Base-by-base conservation (phyloP, 2,113 vertebrate genomes). In the Vulpes lagopus region DNA sequence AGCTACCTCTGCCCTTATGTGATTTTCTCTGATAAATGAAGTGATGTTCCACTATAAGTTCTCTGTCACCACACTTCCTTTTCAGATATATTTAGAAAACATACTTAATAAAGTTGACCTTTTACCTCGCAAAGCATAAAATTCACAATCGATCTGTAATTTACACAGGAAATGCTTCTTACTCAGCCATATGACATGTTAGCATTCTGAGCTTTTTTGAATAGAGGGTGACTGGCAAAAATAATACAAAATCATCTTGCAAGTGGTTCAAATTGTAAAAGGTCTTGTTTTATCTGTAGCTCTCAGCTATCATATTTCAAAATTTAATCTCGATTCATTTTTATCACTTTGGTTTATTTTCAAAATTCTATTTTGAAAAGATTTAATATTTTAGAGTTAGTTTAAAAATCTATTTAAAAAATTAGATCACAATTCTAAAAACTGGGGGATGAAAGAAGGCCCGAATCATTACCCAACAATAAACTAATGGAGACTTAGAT, bases 81-180 rank as follows among this genome's bases (percentile, higher is more conserved):
- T 89, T 17, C 27, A 51, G 32, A 80, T 94, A 79, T 91, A 95
- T 95, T 97, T 96, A 96, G 92, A 95, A 97, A 96, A 38, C 30
- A 81, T 49, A 43, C 35, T 65, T 96, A 89, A 71, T 76, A 83
- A 91, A 96, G 49, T 55, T 85, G 85, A 91, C 73, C 73, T 96
- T 97, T 96, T 89, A 89, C 27, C 19, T 60, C 92, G 20, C 53
- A 80, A 91, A 93, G 78, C 32, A 80, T 67, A 89, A 83, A 93
- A 93, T 93, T 91, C 60, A 95, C 57, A 53, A 79, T 32, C 83
- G 86, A 96, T 95, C 43, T 30, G 16, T 32, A 96, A 80, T 92
- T 69, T 69, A 69, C 30, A 94, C 16, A 88, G 59, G 90, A 92
- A 95, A 84, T 16, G 59, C 3, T 53, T 96, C 67, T 62, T 79